These are phyloP conservation scores for Synodontis membranacea DNA, from an alignment of 2,113 vertebrate genomes.

Conservation along the genomic window DNA sequence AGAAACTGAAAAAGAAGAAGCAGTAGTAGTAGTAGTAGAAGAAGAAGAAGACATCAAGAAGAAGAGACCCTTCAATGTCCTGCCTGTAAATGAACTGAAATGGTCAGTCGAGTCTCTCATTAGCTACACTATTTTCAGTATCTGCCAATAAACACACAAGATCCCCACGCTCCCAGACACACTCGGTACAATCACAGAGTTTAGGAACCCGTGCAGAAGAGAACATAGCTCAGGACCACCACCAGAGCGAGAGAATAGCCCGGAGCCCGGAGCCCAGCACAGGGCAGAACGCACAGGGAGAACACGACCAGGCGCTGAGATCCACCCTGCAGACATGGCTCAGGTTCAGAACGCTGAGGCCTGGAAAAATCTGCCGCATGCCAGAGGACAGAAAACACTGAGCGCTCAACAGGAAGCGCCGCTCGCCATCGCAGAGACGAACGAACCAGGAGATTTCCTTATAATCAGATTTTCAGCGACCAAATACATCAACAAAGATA, in stretches of 20 bases:
- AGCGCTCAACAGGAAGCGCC: neutral
- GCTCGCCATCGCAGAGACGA: neutral
- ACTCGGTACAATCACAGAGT: neutral
- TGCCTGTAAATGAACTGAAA: neutral
- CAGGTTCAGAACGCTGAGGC: constrained; percentile 2
- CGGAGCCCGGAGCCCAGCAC: neutral
- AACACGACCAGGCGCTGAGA: neutral
- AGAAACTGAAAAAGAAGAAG: neutral
- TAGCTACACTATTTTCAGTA: neutral
- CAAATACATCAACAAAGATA: no score
- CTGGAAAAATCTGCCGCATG: neutral
- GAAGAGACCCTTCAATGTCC: neutral
- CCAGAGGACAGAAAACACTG: neutral
- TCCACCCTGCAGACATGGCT: neutral
- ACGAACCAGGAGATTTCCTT: neutral
- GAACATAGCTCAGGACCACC: neutral
- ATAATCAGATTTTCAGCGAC: neutral
- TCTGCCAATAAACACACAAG: neutral
- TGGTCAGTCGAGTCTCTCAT: neutral
- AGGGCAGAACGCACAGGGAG: neutral
- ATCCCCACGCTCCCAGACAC: neutral
- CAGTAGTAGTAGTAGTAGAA: neutral
- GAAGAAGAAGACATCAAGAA: neutral
- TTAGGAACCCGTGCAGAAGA: neutral
- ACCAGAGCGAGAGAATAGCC: neutral